phyloP scores from a whole-genome alignment of 2,113 vertebrate species.

The Rana temporaria region DNA sequence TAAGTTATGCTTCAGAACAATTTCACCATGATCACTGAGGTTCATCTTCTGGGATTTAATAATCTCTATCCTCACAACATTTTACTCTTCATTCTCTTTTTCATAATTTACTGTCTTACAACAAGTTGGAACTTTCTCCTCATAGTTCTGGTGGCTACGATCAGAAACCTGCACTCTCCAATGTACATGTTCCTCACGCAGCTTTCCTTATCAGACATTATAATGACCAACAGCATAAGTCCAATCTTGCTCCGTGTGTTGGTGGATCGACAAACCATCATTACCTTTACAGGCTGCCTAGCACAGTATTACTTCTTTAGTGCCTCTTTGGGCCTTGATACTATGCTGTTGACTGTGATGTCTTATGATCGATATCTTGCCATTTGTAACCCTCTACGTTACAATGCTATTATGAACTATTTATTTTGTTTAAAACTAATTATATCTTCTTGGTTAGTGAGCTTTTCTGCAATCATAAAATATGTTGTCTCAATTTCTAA shows the following conservation, averaged over 20 bases:
- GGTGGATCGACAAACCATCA: background rate
- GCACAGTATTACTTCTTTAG: background rate
- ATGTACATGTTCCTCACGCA: constrained; percentile 18
- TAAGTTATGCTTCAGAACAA: background rate
- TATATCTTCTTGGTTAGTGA: background rate
- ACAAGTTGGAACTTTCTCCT: background rate
- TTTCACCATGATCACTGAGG: background rate
- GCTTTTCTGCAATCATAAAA: background rate
- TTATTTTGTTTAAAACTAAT: background rate
- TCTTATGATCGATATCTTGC: constrained; percentile 31
- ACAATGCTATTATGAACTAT: constrained; percentile 3
- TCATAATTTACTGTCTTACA: constrained; percentile 3
- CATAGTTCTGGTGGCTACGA: background rate
- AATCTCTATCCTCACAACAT: background rate
- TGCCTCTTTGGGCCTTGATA: background rate
- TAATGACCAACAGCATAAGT: background rate
- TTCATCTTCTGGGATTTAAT: constrained; percentile 4
- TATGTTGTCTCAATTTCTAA: background rate
- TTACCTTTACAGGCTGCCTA: background rate
- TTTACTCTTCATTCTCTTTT: background rate
- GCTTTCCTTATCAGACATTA: background rate
- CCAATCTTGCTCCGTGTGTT: background rate
- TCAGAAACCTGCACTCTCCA: background rate
- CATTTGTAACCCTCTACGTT: background rate
- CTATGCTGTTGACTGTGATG: background rate